Base-by-base conservation (phyloP, 2,797 vertebrate genomes). In the Centropyge bicolor region DNA sequence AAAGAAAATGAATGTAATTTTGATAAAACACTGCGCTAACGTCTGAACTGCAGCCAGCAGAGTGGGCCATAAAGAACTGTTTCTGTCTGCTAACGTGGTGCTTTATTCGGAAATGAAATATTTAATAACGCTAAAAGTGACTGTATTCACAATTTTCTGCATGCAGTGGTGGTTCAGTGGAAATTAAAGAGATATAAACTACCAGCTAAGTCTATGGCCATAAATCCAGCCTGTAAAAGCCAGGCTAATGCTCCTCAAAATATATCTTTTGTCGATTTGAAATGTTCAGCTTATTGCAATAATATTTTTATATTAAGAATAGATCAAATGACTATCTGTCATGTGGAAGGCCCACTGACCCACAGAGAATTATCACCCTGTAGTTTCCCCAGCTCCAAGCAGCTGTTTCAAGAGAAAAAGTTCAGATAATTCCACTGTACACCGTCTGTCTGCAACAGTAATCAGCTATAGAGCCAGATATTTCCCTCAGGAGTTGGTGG, bases 81-180 rank as follows among this genome's bases (percentile, higher is more conserved):
- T 9, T 31, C 36, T 36, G 46, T 35, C 8, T 74, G 62, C 20
- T 40, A 22, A n/a, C 40, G 27, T 2, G 16, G 41, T 43, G 22
- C 2, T 54, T 59, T 36, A 43, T 70, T 8, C 41, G 46, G 14
- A 67, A 31, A 19, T 61, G 38, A 46, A 22, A 46, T 3, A 48
- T 24, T 40, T 40, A 57, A 48, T 41, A n/a, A 60, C 13, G 46
- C 40, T 55, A 6, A 61, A 31, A 59, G 41, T 10, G 12, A 66
- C 31, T 40, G 4, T 6, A 48, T 68, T 48, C 8, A 13, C 24
- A 17, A 36, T 4, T 45, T 10, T 55, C 35, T 48, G 55, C 45
- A 73, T 11, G 31, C 45, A 73, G 59, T 46, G 49, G 60, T 27
- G 14, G n/a, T n/a, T n/a, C n/a, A n/a, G n/a, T n/a, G 22, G 20